phyloP scores from a whole-genome alignment of 2,797 vertebrate species.

The Rhincodon typus region DNA sequence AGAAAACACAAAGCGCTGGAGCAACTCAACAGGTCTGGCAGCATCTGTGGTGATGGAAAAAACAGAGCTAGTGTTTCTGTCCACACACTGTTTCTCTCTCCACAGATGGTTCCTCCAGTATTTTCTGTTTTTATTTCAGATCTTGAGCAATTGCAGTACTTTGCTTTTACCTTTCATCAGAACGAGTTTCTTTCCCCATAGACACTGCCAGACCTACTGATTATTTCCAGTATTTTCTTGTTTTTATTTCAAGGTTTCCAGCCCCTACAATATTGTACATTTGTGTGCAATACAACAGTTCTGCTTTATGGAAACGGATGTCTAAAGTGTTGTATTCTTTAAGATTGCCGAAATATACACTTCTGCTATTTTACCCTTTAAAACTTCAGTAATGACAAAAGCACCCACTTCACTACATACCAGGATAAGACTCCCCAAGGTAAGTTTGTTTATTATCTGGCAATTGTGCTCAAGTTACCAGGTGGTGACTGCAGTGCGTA shows the following conservation, averaged over 20 bases:
- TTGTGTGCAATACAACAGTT: background rate
- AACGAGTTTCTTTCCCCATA: too few species aligned
- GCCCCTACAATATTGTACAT: background rate
- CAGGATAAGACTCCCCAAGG: background rate
- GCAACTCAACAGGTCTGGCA: too few species aligned
- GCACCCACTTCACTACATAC: background rate
- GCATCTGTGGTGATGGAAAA: too few species aligned
- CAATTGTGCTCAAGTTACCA: background rate
- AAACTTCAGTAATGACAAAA: background rate
- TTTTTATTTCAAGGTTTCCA: background rate
- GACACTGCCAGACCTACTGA: too few species aligned
- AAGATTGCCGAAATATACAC: background rate
- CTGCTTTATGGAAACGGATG: background rate
- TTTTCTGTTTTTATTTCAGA: too few species aligned
- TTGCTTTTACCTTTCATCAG: too few species aligned
- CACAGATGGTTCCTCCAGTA: too few species aligned
- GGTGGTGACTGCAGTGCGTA: background rate
- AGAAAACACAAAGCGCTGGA: too few species aligned
- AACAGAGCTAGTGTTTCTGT: too few species aligned
- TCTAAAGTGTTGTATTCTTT: background rate
- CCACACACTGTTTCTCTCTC: too few species aligned
- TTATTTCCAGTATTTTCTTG: background rate
- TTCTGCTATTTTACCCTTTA: background rate
- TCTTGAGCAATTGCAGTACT: too few species aligned
- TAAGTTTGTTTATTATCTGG: background rate